These are phyloP conservation scores for Virgularia gustaviana DNA, from an alignment of 92 coral and sea anemone species.

Conservation along the genomic window DNA sequence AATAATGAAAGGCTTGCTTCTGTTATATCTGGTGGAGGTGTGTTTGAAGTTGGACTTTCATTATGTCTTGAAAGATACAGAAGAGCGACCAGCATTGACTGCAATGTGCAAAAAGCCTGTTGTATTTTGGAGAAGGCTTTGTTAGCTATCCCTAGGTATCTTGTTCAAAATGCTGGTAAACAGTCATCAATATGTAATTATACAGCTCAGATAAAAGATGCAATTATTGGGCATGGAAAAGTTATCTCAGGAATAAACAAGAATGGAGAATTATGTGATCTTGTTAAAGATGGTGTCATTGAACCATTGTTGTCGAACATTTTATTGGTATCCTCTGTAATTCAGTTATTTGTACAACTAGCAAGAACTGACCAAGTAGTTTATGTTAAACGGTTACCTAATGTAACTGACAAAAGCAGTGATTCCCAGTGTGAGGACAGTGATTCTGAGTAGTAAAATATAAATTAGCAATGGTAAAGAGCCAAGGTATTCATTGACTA, in stretches of 20 bases:
- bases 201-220: neutral
- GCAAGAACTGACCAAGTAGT: slow-evolving; percentile 63
- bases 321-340: slow-evolving; percentile 49
- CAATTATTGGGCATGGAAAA: neutral
- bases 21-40: slow-evolving; percentile 72
- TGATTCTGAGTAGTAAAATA: no score
- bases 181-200: neutral
- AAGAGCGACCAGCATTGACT: slow-evolving; percentile 19
- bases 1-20: slow-evolving; percentile 30
- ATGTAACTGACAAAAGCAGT: no score
- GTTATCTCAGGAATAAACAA: neutral
- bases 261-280: slow-evolving; percentile 25
- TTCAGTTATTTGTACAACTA: slow-evolving; percentile 68
- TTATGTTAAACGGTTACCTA: slow-evolving; percentile 21
- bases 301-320: slow-evolving; percentile 70
- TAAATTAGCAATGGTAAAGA: no score
- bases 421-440: no score
- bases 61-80: slow-evolving; percentile 43
- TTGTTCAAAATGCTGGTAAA: slow-evolving; percentile 57
- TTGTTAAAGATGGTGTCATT: slow-evolving; percentile 39
- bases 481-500: no score
- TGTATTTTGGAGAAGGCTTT: slow-evolving; percentile 63
- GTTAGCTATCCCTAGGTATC: slow-evolving; percentile 54
- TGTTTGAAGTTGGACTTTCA: slow-evolving; percentile 62
- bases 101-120: slow-evolving; percentile 46